Evolutionary conservation across 2,797 vertebrate genomes (phyloP), one percentile per base, ranked within the genome.

Genomic region (Astyanax mexicanus): DNA sequence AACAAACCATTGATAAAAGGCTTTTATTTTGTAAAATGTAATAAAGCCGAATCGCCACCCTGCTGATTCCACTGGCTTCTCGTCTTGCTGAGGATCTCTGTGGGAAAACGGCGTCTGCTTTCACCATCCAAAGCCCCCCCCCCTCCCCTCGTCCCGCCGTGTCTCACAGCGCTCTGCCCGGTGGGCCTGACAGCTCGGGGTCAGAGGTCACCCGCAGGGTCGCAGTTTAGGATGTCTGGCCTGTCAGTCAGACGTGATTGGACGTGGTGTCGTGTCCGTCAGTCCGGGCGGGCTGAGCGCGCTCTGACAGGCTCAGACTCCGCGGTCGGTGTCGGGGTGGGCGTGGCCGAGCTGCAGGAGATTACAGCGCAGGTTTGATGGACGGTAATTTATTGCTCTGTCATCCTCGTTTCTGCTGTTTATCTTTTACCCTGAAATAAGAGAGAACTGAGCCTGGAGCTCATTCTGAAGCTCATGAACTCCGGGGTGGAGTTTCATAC

Each of bases 191-290:
- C 83, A 78, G 64, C 85, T 87, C 12, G 44, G 65, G 80, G 74
- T 82, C 65, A 78, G 83, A 86, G 84, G 82, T 81, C 71, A 81
- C 68, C 84, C 81, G 29, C 58, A n/a, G 86, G 89, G 89, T 91
- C 87, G 83, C 70, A 69, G 85, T 81, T 81, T 80, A 86, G 89
- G 89, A 93, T 88, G 88, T 92, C 87, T 87, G 88, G 82, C 81
- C 86, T 91, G 92, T 90, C 92, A 86, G 77, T 93, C 90, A 92
- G 85, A 87, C 15, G 73, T 86, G 89, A 86, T 74, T 71, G 75
- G 88, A 90, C 81, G 88, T 91, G 84, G 84, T 88, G 88, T 91
- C 85, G 84, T 88, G 82, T 82, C 86, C 87, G 90, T 89, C 92
- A 87, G 64, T 92, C 89, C 91, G 80, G 86, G 11, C 71, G 82